Evolutionary conservation across 2,113 vertebrate genomes (phyloP).

Genomic region (Pholis gunnellus): DNA sequence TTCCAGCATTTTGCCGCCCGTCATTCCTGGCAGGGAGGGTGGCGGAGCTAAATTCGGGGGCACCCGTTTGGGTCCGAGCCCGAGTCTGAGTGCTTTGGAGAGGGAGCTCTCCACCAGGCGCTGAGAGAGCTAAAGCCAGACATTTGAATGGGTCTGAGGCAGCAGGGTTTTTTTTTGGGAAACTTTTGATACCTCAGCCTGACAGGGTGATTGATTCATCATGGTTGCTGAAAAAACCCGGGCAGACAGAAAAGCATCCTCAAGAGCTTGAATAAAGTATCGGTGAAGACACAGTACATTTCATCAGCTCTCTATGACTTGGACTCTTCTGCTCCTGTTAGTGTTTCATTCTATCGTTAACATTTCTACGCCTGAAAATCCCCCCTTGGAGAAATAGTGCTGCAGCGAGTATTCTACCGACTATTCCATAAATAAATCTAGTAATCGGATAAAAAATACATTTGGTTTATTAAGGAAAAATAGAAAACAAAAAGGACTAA

Average conservation of each 20-base stretch:
- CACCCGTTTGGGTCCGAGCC: constrained; percentile 63
- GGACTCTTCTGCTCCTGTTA: background rate
- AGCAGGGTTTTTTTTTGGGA: constrained; percentile 28
- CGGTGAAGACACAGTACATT: constrained; percentile 16
- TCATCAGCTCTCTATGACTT: constrained; percentile 7
- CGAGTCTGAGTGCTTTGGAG: constrained; percentile 42
- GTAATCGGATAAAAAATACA: too few species aligned
- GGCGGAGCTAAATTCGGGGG: constrained; percentile 56
- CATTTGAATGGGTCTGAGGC: constrained; percentile 19
- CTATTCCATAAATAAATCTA: too few species aligned
- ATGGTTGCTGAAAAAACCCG: constrained; percentile 5
- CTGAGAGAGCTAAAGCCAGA: constrained; percentile 43
- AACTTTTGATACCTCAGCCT: constrained; percentile 27
- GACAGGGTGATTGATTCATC: constrained; percentile 53
- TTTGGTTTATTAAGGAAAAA: too few species aligned
- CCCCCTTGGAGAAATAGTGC: constrained; percentile 11
- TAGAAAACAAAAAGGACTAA: too few species aligned
- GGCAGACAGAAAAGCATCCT: constrained; percentile 25
- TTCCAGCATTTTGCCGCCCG: constrained; percentile 60
- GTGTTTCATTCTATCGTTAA: constrained; percentile 1
- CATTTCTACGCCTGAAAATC: constrained; percentile 25
- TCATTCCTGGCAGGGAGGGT: constrained; percentile 69
- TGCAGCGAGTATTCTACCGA: background rate
- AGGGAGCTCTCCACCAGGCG: constrained; percentile 20
- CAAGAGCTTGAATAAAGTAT: constrained; percentile 15